phyloP scores from a whole-genome alignment of 1,140 invertebrate genomes.

The Eriocheir sinensis region DNA sequence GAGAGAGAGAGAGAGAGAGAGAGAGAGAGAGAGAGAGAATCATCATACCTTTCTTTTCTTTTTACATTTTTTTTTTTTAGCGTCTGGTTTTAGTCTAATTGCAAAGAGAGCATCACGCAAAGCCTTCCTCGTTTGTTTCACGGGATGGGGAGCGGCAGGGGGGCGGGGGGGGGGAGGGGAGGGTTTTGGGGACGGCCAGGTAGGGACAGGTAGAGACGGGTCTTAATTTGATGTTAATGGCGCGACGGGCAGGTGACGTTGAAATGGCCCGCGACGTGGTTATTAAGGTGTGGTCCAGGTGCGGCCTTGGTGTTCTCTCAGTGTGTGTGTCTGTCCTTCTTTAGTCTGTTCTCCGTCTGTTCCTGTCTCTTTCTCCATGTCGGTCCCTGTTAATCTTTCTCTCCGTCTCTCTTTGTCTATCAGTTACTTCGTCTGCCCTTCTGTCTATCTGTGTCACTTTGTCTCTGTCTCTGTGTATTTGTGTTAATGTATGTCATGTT shows the following conservation, averaged over 20 bases:
- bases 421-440: background rate
- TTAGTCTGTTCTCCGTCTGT: background rate
- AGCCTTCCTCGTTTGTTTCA: background rate
- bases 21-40: background rate
- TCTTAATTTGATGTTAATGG: background rate
- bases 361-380: background rate
- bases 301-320: background rate
- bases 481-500: too few species aligned
- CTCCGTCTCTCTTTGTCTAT: background rate
- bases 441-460: background rate
- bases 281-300: background rate
- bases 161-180: too few species aligned
- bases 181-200: too few species aligned
- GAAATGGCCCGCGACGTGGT: too few species aligned
- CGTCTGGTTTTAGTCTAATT: constrained; percentile 3
- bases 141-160: too few species aligned
- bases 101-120: background rate
- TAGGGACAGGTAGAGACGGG: too few species aligned
- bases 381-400: background rate
- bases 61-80: background rate
- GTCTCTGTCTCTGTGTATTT: background rate
- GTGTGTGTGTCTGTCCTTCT: background rate
- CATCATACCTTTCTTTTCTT: background rate
- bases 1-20: background rate
- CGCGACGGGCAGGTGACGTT: background rate